These are phyloP conservation scores for Globia sparganii DNA, from an alignment of 2,888 invertebrate species.

Conservation along the genomic window DNA sequence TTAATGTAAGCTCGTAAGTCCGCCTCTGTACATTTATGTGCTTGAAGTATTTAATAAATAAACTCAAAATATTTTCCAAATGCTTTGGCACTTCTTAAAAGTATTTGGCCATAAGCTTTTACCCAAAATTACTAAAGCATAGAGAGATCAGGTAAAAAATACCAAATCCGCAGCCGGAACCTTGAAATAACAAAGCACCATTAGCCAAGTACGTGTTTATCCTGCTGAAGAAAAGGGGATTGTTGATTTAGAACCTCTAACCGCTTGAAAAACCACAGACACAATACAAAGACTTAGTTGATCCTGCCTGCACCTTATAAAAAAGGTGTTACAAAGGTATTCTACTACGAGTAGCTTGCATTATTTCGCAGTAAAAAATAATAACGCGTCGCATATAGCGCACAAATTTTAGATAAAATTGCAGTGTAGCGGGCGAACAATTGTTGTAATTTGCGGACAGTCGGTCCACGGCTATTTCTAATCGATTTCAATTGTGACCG, in stretches of 20 bases:
- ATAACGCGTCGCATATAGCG: slow-evolving; percentile 34
- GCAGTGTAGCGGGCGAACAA: slow-evolving; percentile 70
- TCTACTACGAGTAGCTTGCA: neutral
- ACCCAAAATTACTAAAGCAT: slow-evolving; percentile 42
- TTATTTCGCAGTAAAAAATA: slow-evolving; percentile 35
- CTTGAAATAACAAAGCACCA: slow-evolving; percentile 84
- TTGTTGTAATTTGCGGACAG: slow-evolving; percentile 83
- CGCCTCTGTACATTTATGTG: too few species aligned
- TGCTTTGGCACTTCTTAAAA: neutral
- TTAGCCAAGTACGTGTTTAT: slow-evolving; percentile 79
- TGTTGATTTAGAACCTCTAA: slow-evolving; percentile 80
- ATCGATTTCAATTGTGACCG: slow-evolving; percentile 83
- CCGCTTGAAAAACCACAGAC: slow-evolving; percentile 67
- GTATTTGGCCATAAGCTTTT: slow-evolving; percentile 10
- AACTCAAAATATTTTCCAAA: neutral
- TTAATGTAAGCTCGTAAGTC: too few species aligned
- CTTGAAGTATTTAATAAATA: too few species aligned
- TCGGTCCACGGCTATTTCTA: slow-evolving; percentile 76
- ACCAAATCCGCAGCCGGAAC: slow-evolving; percentile 66
- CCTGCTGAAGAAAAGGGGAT: slow-evolving; percentile 75
- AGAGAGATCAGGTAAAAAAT: slow-evolving; percentile 58
- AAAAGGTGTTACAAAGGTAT: slow-evolving; percentile 23
- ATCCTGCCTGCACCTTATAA: slow-evolving; percentile 29
- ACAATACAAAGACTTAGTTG: slow-evolving; percentile 46
- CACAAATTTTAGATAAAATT: slow-evolving; percentile 45